These are phyloP conservation scores for Hyla sarda DNA, from an alignment of 2,113 vertebrate species.

Conservation along the genomic window DNA sequence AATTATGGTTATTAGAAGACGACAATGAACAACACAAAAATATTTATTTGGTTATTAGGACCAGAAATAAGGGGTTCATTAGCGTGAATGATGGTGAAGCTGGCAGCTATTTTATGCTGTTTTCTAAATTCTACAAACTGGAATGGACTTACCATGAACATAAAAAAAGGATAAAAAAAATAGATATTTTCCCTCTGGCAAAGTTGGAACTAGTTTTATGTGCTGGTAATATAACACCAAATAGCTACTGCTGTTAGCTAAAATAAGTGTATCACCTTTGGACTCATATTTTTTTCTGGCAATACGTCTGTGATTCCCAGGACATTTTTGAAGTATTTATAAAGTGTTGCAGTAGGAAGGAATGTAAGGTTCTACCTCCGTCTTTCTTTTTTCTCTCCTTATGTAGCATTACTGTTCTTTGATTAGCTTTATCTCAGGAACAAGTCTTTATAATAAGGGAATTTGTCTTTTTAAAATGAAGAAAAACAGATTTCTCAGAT, in stretches of 20 bases:
- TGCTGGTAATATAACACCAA: conserved; percentile 32
- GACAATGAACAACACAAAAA: too few species aligned
- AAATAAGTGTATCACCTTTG: conserved; percentile 66
- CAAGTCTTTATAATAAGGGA: conserved; percentile 64
- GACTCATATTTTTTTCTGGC: conserved; percentile 63
- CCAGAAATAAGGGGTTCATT: too few species aligned
- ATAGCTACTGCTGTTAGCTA: conserved; percentile 57
- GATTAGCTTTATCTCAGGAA: conserved; percentile 66
- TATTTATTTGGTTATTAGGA: too few species aligned
- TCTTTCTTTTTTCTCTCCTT: conserved; percentile 41
- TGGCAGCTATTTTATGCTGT: neutral
- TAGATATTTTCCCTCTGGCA: conserved; percentile 12
- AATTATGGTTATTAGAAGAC: too few species aligned
- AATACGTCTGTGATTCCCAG: conserved; percentile 66
- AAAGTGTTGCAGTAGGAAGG: conserved; percentile 67
- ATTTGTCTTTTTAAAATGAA: conserved; percentile 69
- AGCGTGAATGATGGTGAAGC: too few species aligned
- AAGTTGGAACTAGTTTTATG: conserved; percentile 49
- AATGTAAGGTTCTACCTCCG: conserved; percentile 46
- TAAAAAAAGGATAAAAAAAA: neutral
- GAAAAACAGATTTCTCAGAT: conserved; percentile 73
- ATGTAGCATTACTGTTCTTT: conserved; percentile 59
- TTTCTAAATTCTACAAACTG: conserved; percentile 35
- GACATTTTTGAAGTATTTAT: conserved; percentile 75
- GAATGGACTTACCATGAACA: neutral